A percentile compares a stretch with the other conserved stretches of the same genome.
Evolutionary conservation across 2,797 vertebrate species (phyloP).

Genomic region (Protonibea diacanthus): DNA sequence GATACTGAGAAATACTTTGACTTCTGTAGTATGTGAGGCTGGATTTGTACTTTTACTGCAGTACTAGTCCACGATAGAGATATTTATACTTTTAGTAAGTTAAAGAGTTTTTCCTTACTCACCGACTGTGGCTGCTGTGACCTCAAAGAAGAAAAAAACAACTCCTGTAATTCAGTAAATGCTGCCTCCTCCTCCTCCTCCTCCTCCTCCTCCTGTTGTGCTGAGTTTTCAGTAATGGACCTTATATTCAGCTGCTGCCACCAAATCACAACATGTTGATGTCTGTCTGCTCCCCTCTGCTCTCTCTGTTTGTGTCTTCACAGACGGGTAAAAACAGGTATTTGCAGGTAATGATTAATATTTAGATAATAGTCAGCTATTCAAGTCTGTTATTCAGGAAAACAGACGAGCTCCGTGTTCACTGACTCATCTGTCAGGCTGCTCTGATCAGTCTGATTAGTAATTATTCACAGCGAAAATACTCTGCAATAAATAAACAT

Average conservation of each 20-base stretch:
- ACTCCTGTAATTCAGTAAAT: conserved; percentile 10
- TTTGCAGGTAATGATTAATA: too few relatives aligned
- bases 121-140: not conserved
- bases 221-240: too few relatives aligned
- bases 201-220: too few relatives aligned
- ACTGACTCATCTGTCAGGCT: conserved; percentile 8
- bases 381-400: not conserved
- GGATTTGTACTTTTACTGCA: not conserved
- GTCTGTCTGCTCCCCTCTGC: too few relatives aligned
- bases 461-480: too few relatives aligned
- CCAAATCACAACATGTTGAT: too few relatives aligned
- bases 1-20: too few relatives aligned
- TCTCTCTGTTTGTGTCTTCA: not conserved
- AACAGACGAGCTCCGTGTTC: not conserved
- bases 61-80: not conserved
- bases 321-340: not conserved
- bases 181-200: too few relatives aligned
- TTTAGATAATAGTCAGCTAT: too few relatives aligned
- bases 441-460: not conserved
- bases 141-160: conserved; percentile 25
- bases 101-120: not conserved
- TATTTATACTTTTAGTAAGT: not conserved
- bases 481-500: not conserved
- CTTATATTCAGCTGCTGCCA: too few relatives aligned
- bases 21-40: not conserved